Percentiles rank a stretch among this genome's conserved stretches.
These are phyloP conservation scores for Sula dactylatra DNA, from an alignment of 2,113 vertebrate genomes.

Conservation along the genomic window DNA sequence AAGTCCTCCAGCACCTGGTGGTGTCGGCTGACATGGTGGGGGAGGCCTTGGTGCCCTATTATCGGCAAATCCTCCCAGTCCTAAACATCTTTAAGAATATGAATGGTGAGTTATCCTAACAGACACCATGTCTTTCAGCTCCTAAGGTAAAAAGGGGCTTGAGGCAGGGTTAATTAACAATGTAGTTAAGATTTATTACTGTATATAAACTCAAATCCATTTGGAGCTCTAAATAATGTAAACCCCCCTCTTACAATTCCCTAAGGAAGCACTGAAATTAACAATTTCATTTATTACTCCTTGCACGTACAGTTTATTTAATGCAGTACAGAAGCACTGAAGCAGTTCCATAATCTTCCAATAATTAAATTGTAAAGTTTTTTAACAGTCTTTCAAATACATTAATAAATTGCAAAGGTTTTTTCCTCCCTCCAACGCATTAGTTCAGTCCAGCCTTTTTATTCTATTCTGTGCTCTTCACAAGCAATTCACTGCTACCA, in stretches of 20 bases:
- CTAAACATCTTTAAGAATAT: slow-evolving; percentile 95
- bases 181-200: slow-evolving; percentile 54
- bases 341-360: slow-evolving; percentile 64
- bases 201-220: slow-evolving; percentile 55
- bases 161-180: slow-evolving; percentile 54
- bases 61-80: slow-evolving; percentile 90
- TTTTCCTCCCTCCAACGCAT: background rate
- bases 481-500: slow-evolving; percentile 4
- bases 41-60: slow-evolving; percentile 90
- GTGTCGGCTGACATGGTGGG: slow-evolving; percentile 89
- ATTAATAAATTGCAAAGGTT: slow-evolving; percentile 48
- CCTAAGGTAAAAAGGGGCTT: background rate
- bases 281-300: slow-evolving; percentile 57
- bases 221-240: slow-evolving; percentile 49
- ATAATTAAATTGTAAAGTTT: slow-evolving; percentile 71
- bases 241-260: slow-evolving; percentile 5
- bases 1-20: slow-evolving; percentile 92
- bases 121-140: background rate
- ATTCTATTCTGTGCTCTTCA: background rate
- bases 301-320: slow-evolving; percentile 53
- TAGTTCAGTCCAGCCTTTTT: slow-evolving; percentile 7
- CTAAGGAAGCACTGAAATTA: slow-evolving; percentile 49
- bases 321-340: slow-evolving; percentile 34
- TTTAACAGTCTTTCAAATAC: slow-evolving; percentile 53
- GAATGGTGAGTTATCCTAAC: slow-evolving; percentile 82